Base-by-base conservation (phyloP, 1,140 invertebrate species). In the Zaprionus camerounensis region DNA sequence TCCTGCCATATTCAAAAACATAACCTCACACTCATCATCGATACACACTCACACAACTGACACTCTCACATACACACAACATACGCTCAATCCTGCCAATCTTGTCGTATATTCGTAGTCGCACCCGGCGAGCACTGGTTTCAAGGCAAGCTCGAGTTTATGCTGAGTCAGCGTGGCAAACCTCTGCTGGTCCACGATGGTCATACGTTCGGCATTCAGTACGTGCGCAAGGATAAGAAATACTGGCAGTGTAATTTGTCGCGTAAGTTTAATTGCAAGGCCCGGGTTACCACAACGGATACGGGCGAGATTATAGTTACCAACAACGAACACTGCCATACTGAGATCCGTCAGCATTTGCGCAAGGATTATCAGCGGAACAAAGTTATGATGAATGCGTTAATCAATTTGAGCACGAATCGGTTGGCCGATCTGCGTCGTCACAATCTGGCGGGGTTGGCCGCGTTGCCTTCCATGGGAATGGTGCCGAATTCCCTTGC, bases 201-300 rank as follows among this genome's bases (percentile, higher is more conserved):
- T 3, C 91, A 93, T 57, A 92, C 92, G 24, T 93, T 93, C 53
- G 92, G 92, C 55, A 93, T 93, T 15, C 92, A 93, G 71, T 93
- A 93, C 67, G 92, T 93, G 65, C 91, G 92, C 46, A 93, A 93
- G 79, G 92, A 93, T 51, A 93, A 93, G 66, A 93, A 93, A 75
- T 93, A 93, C 76, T 93, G 92, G 92, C 92, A 93, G 71, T 93
- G 92, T 62, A 93, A 93, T 78, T 81, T 93, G 58, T 93, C 92
- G 56, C 80, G 92, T 36, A 93, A 93, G 46, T 93, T 92, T 41
- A 93, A 93, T 75, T 93, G 92, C 70, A 93, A 93, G 70, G 92
- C 92, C 3, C 92, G 92, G 20, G 92, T 93, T 0, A 93, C 92
- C 38, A 93, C 92, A 55, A 93, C 92, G 20, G 92, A 93, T 51